These are phyloP conservation scores for Pluvianellus socialis DNA, from an alignment of 2,113 vertebrate genomes.

Conservation along the genomic window DNA sequence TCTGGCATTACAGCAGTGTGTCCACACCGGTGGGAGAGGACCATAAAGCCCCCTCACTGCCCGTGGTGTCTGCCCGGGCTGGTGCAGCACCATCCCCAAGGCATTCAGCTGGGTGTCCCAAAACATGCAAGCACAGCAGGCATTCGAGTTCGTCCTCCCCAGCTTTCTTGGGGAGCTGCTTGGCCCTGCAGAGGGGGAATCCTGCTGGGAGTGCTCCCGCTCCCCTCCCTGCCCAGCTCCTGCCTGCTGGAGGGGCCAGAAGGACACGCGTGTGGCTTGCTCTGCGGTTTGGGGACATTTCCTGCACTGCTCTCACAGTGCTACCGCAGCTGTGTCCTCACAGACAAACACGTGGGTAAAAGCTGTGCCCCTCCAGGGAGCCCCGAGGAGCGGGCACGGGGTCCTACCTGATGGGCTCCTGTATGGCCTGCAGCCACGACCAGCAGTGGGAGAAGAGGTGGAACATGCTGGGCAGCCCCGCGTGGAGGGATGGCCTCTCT, in stretches of 20 bases:
- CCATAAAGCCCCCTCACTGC: not conserved
- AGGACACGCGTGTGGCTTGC: accelerated
- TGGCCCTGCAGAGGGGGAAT: not conserved
- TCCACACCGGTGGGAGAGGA: not conserved
- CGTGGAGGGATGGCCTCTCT: constrained; percentile 1
- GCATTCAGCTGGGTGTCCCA: not conserved
- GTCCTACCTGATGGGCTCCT: constrained; percentile 84
- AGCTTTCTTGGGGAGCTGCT: not conserved
- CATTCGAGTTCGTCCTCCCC: not conserved
- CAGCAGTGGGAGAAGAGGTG: constrained; percentile 88
- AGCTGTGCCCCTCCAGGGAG: accelerated
- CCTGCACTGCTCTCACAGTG: accelerated
- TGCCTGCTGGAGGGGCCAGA: accelerated
- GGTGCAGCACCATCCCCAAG: not conserved
- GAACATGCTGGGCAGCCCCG: constrained; percentile 80
- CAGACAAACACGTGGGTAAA: accelerated
- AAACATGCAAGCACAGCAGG: not conserved
- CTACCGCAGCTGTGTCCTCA: accelerated
- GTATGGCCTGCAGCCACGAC: constrained; percentile 83
- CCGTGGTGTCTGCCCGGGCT: accelerated
- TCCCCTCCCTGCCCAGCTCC: not conserved
- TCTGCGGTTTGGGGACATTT: accelerated
- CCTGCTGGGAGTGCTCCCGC: accelerated
- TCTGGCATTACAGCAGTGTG: accelerated
- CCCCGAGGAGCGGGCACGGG: accelerated